Percentiles rank a stretch among this genome's conserved stretches.
Conservation (phyloP, 2,113 vertebrate genomes). For the Melanerpes formicivorus region DNA sequence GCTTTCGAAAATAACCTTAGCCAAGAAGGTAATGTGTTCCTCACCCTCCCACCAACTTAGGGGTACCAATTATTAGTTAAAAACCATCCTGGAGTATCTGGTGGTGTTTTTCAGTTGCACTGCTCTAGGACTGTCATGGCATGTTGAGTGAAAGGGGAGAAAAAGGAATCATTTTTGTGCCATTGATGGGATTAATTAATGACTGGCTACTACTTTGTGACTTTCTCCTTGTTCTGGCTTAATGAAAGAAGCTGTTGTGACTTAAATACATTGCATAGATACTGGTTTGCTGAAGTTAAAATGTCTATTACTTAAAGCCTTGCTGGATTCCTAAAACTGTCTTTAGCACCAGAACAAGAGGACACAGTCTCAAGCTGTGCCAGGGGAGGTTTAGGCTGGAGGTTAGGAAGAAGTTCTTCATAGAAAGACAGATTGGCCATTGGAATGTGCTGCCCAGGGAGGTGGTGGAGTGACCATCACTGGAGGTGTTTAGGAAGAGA, state of each 20-base stretch:
- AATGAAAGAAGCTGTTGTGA: background rate
- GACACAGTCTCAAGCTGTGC: too few species aligned
- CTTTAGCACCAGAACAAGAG: too few species aligned
- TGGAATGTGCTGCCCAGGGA: too few species aligned
- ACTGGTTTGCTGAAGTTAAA: background rate
- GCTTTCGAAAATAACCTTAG: background rate
- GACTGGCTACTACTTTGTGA: background rate
- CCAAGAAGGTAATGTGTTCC: background rate
- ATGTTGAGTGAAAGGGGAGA: background rate
- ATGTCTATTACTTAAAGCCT: too few species aligned
- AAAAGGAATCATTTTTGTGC: background rate
- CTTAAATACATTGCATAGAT: background rate
- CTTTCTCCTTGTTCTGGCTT: background rate
- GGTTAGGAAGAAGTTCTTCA: too few species aligned
- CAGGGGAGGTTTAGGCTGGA: too few species aligned
- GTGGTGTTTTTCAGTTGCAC: background rate
- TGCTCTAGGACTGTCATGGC: background rate
- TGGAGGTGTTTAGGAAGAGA: too few species aligned
- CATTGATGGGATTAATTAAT: background rate
- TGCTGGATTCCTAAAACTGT: too few species aligned
- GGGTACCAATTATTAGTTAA: background rate
- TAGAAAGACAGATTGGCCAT: too few species aligned
- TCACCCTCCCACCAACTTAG: background rate
- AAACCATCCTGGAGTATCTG: background rate
- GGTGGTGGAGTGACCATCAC: too few species aligned